A percentile compares a stretch with the other conserved stretches of the same genome.
Conservation (phyloP, 1,140 invertebrate genomes). For the Tetragonula clypearis region DNA sequence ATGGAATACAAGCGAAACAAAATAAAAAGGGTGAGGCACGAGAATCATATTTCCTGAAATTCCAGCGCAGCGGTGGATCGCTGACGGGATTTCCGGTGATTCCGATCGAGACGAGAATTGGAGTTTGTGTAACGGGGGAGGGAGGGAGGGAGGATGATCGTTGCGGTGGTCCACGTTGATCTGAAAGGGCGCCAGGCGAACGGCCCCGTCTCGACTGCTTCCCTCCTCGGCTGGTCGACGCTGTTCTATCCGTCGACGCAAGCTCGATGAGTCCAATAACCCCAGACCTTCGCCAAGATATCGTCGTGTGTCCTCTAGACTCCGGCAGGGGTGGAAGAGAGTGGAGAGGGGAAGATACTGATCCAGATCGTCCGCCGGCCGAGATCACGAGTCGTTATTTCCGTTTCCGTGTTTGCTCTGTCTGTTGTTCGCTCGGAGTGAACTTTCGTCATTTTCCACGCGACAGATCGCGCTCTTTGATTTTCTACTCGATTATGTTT, state of each 20-base stretch:
- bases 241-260: conserved; percentile 34
- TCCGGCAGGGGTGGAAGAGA: too few relatives aligned
- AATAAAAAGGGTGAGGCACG: not conserved
- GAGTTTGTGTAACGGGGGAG: not conserved
- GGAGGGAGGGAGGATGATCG: not conserved
- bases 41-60: not conserved
- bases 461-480: not conserved
- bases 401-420: conserved; percentile 19
- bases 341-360: not conserved
- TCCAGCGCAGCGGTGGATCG: not conserved
- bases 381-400: conserved; percentile 6
- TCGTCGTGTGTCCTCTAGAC: not conserved
- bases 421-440: not conserved
- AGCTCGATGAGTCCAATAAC: conserved; percentile 55
- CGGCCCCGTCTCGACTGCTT: conserved; percentile 38
- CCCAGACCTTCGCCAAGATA: conserved; percentile 21
- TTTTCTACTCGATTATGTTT: not conserved
- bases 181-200: conserved; percentile 48
- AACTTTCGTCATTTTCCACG: not conserved
- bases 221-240: conserved; percentile 13
- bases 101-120: not conserved
- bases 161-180: conserved; percentile 51
- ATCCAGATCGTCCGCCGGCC: not conserved
- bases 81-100: not conserved
- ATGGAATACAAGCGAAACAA: not conserved